Evolutionary conservation across 2,888 invertebrate species (phyloP).

Genomic region (Rhingia rostrata): DNA sequence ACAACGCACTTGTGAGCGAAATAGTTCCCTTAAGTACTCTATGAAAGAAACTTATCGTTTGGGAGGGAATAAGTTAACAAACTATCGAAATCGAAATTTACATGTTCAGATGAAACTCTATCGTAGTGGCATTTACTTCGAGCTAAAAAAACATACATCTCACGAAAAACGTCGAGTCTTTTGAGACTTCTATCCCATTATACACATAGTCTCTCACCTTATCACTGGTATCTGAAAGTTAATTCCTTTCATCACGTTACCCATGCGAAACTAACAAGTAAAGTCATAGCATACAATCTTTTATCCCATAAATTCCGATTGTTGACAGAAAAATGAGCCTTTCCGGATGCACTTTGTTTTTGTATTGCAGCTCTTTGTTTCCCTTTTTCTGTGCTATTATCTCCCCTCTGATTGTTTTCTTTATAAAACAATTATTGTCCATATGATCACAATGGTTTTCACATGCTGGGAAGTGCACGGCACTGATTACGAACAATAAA

Average conservation of each 20-base stretch:
- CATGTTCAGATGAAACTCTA: too few species aligned
- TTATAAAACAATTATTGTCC: slow-evolving; percentile 60
- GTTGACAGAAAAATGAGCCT: slow-evolving; percentile 72
- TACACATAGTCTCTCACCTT: not conserved
- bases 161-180: too few species aligned
- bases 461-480: slow-evolving; percentile 60
- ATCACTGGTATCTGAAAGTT: not conserved
- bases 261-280: slow-evolving; percentile 58
- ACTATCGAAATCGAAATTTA: too few species aligned
- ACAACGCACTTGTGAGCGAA: too few species aligned
- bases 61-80: too few species aligned
- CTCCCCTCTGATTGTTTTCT: slow-evolving; percentile 50
- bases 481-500: slow-evolving; percentile 66
- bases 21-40: too few species aligned
- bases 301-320: slow-evolving; percentile 58
- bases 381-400: slow-evolving; percentile 52
- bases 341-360: slow-evolving; percentile 67
- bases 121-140: too few species aligned
- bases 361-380: slow-evolving; percentile 33
- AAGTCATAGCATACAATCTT: slow-evolving; percentile 37
- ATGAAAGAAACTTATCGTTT: too few species aligned
- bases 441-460: slow-evolving; percentile 64
- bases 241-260: not conserved
- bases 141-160: too few species aligned
- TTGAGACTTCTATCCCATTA: not conserved